A percentile compares a stretch with the other conserved stretches of the same genome.
phyloP scores from a whole-genome alignment of 2,888 invertebrate genomes.

The Euphydryas editha region DNA sequence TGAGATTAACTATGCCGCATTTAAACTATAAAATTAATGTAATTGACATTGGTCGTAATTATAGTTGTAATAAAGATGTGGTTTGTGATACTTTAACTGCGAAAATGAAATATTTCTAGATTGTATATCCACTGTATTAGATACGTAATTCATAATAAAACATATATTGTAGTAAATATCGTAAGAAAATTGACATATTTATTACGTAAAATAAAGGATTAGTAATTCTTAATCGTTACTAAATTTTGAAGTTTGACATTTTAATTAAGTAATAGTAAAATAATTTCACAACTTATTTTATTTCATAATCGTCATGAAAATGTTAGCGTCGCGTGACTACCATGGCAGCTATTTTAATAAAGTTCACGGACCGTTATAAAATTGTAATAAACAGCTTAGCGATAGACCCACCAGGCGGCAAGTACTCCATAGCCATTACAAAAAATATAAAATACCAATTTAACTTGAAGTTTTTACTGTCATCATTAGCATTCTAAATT shows the following conservation, averaged over 20 bases:
- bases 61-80: too few species aligned
- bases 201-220: too few species aligned
- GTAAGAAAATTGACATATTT: too few species aligned
- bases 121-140: too few species aligned
- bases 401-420: conserved; percentile 72
- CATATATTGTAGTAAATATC: too few species aligned
- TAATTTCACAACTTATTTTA: background rate
- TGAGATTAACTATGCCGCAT: too few species aligned
- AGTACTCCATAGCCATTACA: conserved; percentile 42
- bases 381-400: conserved; percentile 74
- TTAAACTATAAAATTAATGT: too few species aligned
- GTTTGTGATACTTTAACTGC: too few species aligned
- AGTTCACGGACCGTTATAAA: conserved; percentile 70
- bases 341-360: conserved; percentile 64
- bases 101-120: too few species aligned
- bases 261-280: background rate
- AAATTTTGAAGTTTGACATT: background rate
- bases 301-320: conserved; percentile 17
- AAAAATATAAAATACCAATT: conserved; percentile 16
- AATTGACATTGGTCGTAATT: too few species aligned
- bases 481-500: background rate
- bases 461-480: conserved; percentile 11
- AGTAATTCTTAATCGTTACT: too few species aligned
- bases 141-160: too few species aligned
- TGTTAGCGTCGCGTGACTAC: conserved; percentile 51